Evolutionary conservation across 2,888 invertebrate genomes (phyloP).

Genomic region (Nipponacmea schrenckii): DNA sequence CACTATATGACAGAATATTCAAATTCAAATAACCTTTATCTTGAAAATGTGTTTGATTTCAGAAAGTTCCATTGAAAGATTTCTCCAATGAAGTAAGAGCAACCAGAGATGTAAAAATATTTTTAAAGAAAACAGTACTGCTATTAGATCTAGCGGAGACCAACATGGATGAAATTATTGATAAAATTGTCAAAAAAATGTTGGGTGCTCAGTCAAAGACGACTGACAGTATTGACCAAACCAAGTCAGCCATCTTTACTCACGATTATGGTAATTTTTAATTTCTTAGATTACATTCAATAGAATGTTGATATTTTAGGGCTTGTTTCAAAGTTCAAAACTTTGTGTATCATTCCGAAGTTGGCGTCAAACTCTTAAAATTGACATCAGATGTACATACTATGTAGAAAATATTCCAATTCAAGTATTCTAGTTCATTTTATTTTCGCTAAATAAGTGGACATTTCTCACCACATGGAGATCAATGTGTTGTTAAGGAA

Average conservation of each 20-base stretch:
- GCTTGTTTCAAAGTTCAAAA: too few species aligned
- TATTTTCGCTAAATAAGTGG: too few species aligned
- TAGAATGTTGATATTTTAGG: not conserved
- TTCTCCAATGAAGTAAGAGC: conserved; percentile 73
- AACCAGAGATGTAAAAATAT: conserved; percentile 73
- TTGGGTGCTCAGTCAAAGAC: conserved; percentile 41
- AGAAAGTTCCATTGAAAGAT: conserved; percentile 74
- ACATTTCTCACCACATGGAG: too few species aligned
- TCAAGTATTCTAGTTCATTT: too few species aligned
- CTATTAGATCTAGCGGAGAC: conserved; percentile 72
- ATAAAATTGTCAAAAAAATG: conserved; percentile 67
- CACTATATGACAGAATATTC: too few species aligned
- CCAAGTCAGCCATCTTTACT: conserved; percentile 68
- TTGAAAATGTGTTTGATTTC: conserved; percentile 16
- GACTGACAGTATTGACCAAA: conserved; percentile 56
- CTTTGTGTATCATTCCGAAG: too few species aligned
- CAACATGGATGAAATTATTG: conserved; percentile 72
- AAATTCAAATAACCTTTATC: too few species aligned
- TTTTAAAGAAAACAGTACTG: conserved; percentile 72
- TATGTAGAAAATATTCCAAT: too few species aligned
- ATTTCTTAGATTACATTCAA: not conserved
- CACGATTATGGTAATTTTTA: conserved; percentile 63
- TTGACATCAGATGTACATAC: too few species aligned
- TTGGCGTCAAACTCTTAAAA: too few species aligned
- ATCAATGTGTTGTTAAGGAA: too few species aligned